Conservation (phyloP, 2,113 vertebrate genomes). For the Prietella phreatophila region DNA sequence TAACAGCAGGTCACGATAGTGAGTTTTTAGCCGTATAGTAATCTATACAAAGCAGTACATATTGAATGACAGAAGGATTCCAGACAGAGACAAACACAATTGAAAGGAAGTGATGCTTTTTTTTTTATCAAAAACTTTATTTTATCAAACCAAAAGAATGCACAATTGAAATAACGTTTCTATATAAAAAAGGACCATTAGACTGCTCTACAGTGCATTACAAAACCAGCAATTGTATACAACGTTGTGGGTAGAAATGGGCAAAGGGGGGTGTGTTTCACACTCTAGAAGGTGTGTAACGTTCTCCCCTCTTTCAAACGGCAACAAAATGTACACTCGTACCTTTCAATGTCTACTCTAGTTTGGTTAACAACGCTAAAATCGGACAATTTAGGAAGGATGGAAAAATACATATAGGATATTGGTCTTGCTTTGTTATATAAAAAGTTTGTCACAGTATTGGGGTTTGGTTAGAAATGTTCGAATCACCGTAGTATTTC, state of each 20-base stretch:
- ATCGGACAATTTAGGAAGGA: constrained; percentile 75
- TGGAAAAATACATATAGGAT: constrained; percentile 68
- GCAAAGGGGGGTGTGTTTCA: constrained; percentile 58
- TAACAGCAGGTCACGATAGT: neutral
- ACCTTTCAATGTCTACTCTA: constrained; percentile 86
- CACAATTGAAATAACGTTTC: constrained; percentile 93
- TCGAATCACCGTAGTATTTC: neutral
- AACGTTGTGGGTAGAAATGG: constrained; percentile 89
- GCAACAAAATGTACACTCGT: constrained; percentile 82
- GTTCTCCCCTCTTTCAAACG: constrained; percentile 64
- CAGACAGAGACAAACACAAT: constrained; percentile 28
- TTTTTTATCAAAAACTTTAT: constrained; percentile 95
- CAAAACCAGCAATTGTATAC: constrained; percentile 89
- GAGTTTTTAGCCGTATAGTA: neutral
- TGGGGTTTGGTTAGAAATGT: constrained; percentile 24
- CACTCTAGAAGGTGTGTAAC: constrained; percentile 73
- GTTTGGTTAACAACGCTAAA: constrained; percentile 85
- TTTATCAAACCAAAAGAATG: constrained; percentile 94
- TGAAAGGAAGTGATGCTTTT: neutral
- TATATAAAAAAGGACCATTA: constrained; percentile 93
- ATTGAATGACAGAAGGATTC: neutral
- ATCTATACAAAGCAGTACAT: neutral
- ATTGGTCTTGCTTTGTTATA: neutral
- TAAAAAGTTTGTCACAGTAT: constrained; percentile 34
- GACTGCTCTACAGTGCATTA: constrained; percentile 93